Evolutionary conservation across 1,140 invertebrate genomes (phyloP).

Genomic region (Lepidurus arcticus): DNA sequence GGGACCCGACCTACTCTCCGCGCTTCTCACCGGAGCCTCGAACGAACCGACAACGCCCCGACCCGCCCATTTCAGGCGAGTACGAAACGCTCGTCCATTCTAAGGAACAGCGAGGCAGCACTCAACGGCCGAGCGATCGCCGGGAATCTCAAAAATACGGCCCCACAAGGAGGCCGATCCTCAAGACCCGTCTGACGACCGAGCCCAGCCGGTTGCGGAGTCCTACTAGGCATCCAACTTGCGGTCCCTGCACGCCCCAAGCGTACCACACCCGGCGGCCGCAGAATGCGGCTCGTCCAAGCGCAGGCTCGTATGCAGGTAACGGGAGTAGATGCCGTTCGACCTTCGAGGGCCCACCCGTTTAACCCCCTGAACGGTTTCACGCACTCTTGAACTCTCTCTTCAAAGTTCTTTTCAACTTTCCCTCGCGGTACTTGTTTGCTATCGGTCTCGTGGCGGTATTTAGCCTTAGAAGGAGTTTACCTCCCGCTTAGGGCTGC

Average conservation of each 20-base stretch:
- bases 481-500: conserved; percentile 76
- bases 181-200: conserved; percentile 14
- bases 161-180: neutral
- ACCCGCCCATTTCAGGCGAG: too few relatives aligned
- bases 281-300: conserved; percentile 8
- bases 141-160: conserved; percentile 1
- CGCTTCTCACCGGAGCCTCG: conserved; percentile 12
- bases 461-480: conserved; percentile 83
- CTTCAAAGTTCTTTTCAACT: conserved; percentile 85
- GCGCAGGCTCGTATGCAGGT: conserved; percentile 25
- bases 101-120: neutral
- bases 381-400: conserved; percentile 81
- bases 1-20: conserved; percentile 13
- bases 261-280: conserved; percentile 5
- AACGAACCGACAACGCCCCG: neutral
- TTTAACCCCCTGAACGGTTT: conserved; percentile 66
- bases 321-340: conserved; percentile 33
- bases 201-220: conserved; percentile 28
- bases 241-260: conserved; percentile 26
- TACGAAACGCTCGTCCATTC: neutral
- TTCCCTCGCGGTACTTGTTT: conserved; percentile 87
- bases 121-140: neutral
- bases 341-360: conserved; percentile 46
- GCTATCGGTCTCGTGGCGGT: conserved; percentile 75
- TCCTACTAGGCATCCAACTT: conserved; percentile 29